Conservation (phyloP, 2,797 vertebrate genomes). For the Pelochelys cantorii region DNA sequence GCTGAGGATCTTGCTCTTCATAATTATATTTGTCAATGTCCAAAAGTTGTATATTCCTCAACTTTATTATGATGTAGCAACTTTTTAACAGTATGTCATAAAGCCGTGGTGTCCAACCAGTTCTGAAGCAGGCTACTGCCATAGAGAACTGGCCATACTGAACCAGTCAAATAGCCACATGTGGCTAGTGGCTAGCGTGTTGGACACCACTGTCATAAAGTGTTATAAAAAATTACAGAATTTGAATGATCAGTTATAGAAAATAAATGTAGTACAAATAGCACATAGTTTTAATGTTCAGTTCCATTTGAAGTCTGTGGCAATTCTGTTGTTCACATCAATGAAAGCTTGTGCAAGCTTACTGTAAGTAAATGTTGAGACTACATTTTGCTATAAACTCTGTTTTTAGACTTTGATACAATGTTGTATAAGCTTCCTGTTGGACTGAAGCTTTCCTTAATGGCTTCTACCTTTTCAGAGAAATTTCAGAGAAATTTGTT, state of each 20-base stretch:
- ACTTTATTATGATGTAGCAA: slow-evolving; percentile 56
- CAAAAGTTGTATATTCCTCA: slow-evolving; percentile 63
- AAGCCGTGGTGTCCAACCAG: background rate
- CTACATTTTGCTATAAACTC: slow-evolving; percentile 6
- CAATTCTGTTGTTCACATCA: slow-evolving; percentile 66
- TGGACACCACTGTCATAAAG: no score
- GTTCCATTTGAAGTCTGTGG: slow-evolving; percentile 69
- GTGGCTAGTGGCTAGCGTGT: no score
- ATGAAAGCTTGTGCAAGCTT: slow-evolving; percentile 37
- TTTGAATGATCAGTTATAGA: slow-evolving; percentile 69
- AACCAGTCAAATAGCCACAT: no score
- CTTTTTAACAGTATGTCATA: slow-evolving; percentile 53
- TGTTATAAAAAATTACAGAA: slow-evolving; percentile 66
- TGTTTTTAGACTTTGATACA: slow-evolving; percentile 24
- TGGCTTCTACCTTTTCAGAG: background rate
- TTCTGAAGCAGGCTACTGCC: no score
- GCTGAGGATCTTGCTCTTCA: background rate
- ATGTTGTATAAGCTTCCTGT: slow-evolving; percentile 9
- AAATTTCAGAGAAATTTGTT: slow-evolving; percentile 15
- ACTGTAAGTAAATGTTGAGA: background rate
- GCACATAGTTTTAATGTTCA: slow-evolving; percentile 70
- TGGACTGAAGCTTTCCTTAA: background rate
- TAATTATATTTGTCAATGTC: slow-evolving; percentile 47
- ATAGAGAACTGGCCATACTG: no score
- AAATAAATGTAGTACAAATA: slow-evolving; percentile 69